Conservation (phyloP, 2,797 vertebrate genomes). For the Rhinophrynus dorsalis region DNA sequence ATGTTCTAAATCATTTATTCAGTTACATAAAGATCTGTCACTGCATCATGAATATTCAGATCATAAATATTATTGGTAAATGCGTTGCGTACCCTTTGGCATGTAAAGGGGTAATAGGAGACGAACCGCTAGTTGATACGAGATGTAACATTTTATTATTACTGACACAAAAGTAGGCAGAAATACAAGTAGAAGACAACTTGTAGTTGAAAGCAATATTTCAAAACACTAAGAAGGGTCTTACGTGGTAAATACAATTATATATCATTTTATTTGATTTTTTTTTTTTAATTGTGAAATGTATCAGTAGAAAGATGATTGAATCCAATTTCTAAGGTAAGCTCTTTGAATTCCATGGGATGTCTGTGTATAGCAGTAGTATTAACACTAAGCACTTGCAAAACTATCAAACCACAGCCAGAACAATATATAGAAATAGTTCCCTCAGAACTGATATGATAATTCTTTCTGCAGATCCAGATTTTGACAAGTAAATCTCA, state of each 20-base stretch:
- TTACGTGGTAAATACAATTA: neutral
- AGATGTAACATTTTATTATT: neutral
- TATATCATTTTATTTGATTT: neutral
- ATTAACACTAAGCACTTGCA: conserved; percentile 51
- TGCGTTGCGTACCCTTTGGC: too few species aligned
- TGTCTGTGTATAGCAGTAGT: neutral
- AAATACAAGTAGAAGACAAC: neutral
- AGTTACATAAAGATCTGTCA: too few species aligned
- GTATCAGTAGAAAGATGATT: conserved; percentile 14
- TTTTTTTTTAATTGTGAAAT: conserved; percentile 4
- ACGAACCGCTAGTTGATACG: too few species aligned
- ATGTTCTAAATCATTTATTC: too few species aligned
- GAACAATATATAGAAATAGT: conserved; percentile 52
- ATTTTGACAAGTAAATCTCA: conserved; percentile 84
- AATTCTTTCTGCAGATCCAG: conserved; percentile 74
- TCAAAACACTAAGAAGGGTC: neutral
- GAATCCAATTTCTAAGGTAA: conserved; percentile 24
- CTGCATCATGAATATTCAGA: too few species aligned
- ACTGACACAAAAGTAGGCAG: too few species aligned
- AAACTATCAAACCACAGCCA: conserved; percentile 37
- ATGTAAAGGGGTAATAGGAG: too few species aligned
- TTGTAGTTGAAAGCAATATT: neutral
- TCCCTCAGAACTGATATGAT: conserved; percentile 57
- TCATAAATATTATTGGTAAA: too few species aligned
- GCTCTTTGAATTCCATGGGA: conserved; percentile 28